Evolutionary conservation across 2,888 invertebrate genomes (phyloP), one percentile per base, ranked within the genome.

Genomic region (Dicyrtomina minuta): DNA sequence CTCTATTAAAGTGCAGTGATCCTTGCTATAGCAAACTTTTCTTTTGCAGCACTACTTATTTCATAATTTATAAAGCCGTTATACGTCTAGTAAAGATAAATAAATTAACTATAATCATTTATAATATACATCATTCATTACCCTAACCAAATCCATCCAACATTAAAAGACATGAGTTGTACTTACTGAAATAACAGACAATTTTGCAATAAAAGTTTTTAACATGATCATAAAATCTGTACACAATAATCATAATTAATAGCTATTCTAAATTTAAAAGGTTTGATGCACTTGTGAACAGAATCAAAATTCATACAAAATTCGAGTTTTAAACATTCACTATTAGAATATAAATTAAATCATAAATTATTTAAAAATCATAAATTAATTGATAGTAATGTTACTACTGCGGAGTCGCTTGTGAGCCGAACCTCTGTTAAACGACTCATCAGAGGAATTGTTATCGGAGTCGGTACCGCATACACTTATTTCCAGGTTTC

Each of bases 401-500:
- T 51, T 59, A 58, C 66, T 59, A 67, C 51, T 67, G 60, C 67
- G 67, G 60, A 67, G 67, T 67, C 67, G 41, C 41, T 67, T 67
- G 22, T 67, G 60, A 60, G 67, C 49, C 26, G 66, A 56, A n/a
- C 58, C 66, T 67, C 67, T 59, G 26, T 66, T 62, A 56, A 53
- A 66, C 13, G 70, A 71, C 24, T 71, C 71, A 24, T 71, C 71
- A n/a, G 75, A 73, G 61, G 75, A 75, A 69, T 76, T 74, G 53
- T 71, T 71, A 65, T 77, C 77, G 46, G 77, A 72, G 65, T 75
- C 77, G 39, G 70, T 66, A 33, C 71, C 71, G 70, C 77, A 77
- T 67, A 77, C 67, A 66, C 77, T 77, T 66, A 77, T 77, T 70
- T 77, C 77, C 68, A 77, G 64, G 66, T 77, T 77, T 43, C 77